Evolutionary conservation across 2,888 invertebrate genomes (phyloP), one percentile per base, ranked within the genome.

Genomic region (Lochmaea capreae): DNA sequence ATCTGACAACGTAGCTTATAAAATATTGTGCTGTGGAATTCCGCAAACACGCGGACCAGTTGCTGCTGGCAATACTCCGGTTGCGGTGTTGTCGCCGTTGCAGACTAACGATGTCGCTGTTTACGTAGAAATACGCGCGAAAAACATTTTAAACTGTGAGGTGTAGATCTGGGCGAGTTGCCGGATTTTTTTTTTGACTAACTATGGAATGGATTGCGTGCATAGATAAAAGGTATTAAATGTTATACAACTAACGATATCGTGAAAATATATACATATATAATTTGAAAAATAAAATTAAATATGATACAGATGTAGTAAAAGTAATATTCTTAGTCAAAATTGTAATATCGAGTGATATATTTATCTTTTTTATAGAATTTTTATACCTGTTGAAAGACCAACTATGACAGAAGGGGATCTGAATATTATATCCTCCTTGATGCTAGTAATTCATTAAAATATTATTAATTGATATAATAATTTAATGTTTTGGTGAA

Each of bases 191-290:
- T 42, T 63, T n/a, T 16, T 39, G 39, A 2, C 26, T 66, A 77
- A 68, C 67, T 74, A 81, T 82, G 82, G 82, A 82, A 81, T 82
- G 82, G 82, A 82, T 82, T 75, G 81, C 82, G 14, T 79, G 81
- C 58, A 81, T 82, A 46, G 82, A 82, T 66, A 82, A 82, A 80
- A 81, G 82, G 82, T 82, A 73, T 68, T 52, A 46, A 46, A 69
- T 33, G 49, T n/a, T 8, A 49, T 14, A 12, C 10, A 43, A 3
- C 3, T 43, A 11, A 12, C 11, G 43, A 3, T 43, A 10, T 43
- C 11, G 43, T 43, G 12, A 43, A 2, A 43, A 43, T 5, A 43
- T 43, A 12, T 3, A 11, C 8, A 43, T n/a, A 11, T 12, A 12
- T 43, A 10, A 12, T 12, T 12, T 43, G 1, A n/a, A n/a, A n/a